Evolutionary conservation across 2,113 vertebrate species (phyloP).

Genomic region (Hoplias malabaricus): DNA sequence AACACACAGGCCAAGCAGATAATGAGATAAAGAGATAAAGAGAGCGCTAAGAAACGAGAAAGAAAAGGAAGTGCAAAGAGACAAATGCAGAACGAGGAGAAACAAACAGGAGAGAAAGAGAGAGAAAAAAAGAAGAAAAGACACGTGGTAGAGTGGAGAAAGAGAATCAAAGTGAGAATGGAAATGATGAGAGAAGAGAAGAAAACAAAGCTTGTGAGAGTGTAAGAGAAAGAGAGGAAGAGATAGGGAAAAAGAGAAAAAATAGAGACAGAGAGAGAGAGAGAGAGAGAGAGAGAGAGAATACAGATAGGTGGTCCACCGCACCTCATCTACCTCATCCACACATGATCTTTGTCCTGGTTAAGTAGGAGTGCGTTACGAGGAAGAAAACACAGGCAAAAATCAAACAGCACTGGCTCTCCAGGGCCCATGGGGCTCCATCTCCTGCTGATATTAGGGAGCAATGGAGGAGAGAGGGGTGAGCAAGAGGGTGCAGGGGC

Average conservation of each 20-base stretch:
- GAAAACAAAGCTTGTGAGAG: too few species aligned
- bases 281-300: neutral
- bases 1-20: neutral
- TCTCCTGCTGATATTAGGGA: constrained; percentile 65
- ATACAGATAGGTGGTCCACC: constrained; percentile 39
- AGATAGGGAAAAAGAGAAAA: too few species aligned
- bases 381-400: constrained; percentile 53
- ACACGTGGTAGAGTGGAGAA: too few species aligned
- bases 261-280: neutral
- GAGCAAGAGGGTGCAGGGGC: constrained; percentile 33
- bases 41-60: neutral
- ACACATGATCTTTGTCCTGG: constrained; percentile 54
- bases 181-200: neutral
- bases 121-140: neutral
- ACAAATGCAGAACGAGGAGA: neutral
- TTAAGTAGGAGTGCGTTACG: constrained; percentile 38
- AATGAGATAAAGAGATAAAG: neutral
- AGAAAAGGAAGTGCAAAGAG: neutral
- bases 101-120: neutral
- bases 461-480: constrained; percentile 32
- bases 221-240: neutral
- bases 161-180: too few species aligned
- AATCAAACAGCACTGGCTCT: constrained; percentile 56
- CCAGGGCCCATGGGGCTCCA: constrained; percentile 60
- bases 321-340: constrained; percentile 48